Conservation (phyloP, 2,888 invertebrate species). For the Ennomos quercinarius region DNA sequence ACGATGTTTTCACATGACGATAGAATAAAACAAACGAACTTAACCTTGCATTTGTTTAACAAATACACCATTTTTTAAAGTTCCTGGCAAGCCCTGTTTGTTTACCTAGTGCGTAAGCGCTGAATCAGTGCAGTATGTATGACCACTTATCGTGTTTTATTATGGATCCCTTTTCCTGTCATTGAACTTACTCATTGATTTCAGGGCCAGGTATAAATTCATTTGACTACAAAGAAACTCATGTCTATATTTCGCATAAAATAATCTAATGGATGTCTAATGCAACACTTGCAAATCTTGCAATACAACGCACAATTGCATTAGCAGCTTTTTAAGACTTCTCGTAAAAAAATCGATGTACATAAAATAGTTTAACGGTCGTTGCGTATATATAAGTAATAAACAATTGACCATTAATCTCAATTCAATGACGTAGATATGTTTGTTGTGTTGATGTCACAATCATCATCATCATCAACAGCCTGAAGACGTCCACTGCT, state of each 20-base stretch:
- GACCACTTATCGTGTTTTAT: conserved; percentile 33
- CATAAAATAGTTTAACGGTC: conserved; percentile 2
- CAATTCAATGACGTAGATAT: conserved; percentile 26
- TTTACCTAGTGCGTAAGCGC: conserved; percentile 54
- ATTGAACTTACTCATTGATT: conserved; percentile 33
- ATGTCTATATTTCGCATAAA: conserved; percentile 1
- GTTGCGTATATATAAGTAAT: conserved; percentile 24
- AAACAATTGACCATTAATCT: conserved; percentile 40
- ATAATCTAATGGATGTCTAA: background rate
- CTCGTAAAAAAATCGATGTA: conserved; percentile 8
- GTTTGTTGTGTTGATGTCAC: too few relatives aligned
- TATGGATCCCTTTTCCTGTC: conserved; percentile 31
- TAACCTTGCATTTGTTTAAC: conserved; percentile 25
- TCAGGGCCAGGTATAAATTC: conserved; percentile 37
- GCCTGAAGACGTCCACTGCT: too few relatives aligned
- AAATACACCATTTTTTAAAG: background rate
- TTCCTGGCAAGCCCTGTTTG: conserved; percentile 48
- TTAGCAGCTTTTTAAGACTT: conserved; percentile 1
- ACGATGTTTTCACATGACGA: background rate
- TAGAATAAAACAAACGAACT: background rate
- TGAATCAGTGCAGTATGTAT: conserved; percentile 48
- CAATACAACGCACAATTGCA: conserved; percentile 3
- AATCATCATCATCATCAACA: too few relatives aligned
- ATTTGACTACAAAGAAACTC: conserved; percentile 21
- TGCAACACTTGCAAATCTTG: conserved; percentile 3